Evolutionary conservation across 2,113 vertebrate genomes (phyloP), one percentile per base, ranked within the genome.

Genomic region (Euleptes europaea): DNA sequence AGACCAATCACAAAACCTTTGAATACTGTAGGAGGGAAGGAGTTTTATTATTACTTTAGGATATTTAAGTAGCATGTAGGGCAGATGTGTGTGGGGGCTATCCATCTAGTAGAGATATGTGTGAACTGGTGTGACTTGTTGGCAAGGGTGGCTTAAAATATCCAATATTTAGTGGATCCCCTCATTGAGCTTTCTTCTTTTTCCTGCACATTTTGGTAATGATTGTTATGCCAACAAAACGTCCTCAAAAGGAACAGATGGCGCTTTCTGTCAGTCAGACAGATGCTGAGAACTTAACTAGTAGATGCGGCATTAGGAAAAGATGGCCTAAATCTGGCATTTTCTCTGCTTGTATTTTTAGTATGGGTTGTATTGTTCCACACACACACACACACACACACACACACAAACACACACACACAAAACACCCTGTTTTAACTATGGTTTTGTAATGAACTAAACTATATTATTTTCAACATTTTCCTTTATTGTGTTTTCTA

Each of bases 361-460:
- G 26, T 60, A 83, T 57, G 42, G 49, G 40, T 83, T 83, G 54
- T 75, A 51, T 75, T 85, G 78, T 35, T 19, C 54, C 19, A 57
- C 13, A 71, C 13, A 72, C 51, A 63, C 49, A 70, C 78, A 80
- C 21, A 1, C 49, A 74, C n/a, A n/a, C n/a, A n/a, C n/a, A n/a
- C n/a, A n/a, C n/a, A n/a, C n/a, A n/a, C n/a, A n/a, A n/a, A n/a
- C n/a, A n/a, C n/a, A n/a, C n/a, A n/a, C 40, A 44, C 51, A 44
- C 19, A 75, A 70, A 60, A 72, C 74, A 83, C 60, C 0, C 42
- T 31, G 67, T 38, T 35, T 57, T 33, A 79, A 11, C 72, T 75
- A 44, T 74, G 70, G 54, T 38, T 88, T 71, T 84, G 83, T 72
- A 85, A 35, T 49, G 35, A 67, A 49, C 65, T 21, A 35, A 80